Evolutionary conservation across 1,140 invertebrate species (phyloP), one percentile per base, ranked within the genome.

Genomic region (Bombus affinis): DNA sequence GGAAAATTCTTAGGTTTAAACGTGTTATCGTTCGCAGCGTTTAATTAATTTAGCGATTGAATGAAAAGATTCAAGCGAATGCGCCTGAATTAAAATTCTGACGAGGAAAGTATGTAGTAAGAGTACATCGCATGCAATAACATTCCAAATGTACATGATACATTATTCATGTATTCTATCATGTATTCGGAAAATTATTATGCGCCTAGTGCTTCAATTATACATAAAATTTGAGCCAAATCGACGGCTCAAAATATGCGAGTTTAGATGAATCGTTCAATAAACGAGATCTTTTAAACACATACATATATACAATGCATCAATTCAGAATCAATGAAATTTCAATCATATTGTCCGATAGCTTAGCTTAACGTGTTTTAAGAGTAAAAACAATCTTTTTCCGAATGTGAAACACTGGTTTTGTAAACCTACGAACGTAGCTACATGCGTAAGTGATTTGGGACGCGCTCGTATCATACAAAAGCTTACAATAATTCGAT

Each of bases 401-500:
- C n/a, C 47, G 68, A 77, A 78, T 35, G 57, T 66, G 59, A 37
- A 73, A 32, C 22, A 1, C 22, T 8, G 28, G 28, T 42, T 44
- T 66, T 37, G 53, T 72, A 65, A 28, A 70, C 53, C 71, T 77
- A 72, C 72, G 80, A 83, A 57, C n/a, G 32, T 57, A 53, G 47
- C 47, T 53, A 53, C 47, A 22, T 8, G 68, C 66, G 39, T 35
- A 86, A 68, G 37, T 75, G 81, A 90, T 72, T 80, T 66, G 35
- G 73, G 78, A 25, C 80, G 86, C 85, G 39, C 32, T 77, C 66
- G 53, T 87, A 89, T 90, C 39, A 87, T 90, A 90, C 88, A 90
- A 90, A 90, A 90, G 83, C 84, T 89, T 83, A 85, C 65, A 57
- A 87, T 90, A 79, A 86, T 74, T 89, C 42, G 44, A 75, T 89